Conservation (phyloP, 2,113 vertebrate genomes). For the Corythornis vintsioides region DNA sequence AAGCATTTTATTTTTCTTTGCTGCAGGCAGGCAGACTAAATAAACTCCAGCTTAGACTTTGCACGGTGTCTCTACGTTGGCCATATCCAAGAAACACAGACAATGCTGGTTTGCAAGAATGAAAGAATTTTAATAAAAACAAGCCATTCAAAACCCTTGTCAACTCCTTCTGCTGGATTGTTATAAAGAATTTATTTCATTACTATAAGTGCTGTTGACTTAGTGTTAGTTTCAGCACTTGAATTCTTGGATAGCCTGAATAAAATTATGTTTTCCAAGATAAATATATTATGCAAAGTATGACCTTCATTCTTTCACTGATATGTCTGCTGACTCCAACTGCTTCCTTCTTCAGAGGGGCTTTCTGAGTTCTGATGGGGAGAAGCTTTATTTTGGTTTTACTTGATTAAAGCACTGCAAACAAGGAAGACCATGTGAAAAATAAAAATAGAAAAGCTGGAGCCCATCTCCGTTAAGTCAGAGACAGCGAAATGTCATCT, state of each 20-base stretch:
- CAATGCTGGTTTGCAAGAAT: slow-evolving; percentile 78
- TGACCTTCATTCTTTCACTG: slow-evolving; percentile 73
- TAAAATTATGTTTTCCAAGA: slow-evolving; percentile 74
- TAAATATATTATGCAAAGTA: slow-evolving; percentile 80
- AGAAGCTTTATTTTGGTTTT: not conserved
- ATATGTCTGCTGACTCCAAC: slow-evolving; percentile 58
- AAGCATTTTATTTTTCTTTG: slow-evolving; percentile 81
- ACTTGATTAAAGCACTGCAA: not conserved
- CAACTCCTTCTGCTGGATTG: slow-evolving; percentile 70
- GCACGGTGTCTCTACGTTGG: slow-evolving; percentile 68
- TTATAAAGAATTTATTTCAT: slow-evolving; percentile 81
- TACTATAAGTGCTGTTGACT: slow-evolving; percentile 82
- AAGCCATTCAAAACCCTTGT: slow-evolving; percentile 74
- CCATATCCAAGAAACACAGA: slow-evolving; percentile 87
- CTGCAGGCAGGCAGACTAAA: slow-evolving; percentile 82
- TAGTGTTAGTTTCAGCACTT: slow-evolving; percentile 84
- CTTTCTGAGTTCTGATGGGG: not conserved
- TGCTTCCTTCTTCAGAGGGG: slow-evolving; percentile 33
- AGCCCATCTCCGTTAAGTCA: not conserved
- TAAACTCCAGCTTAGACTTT: slow-evolving; percentile 80
- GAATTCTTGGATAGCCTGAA: slow-evolving; percentile 79
- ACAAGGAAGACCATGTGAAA: not conserved
- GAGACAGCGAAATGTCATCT: not conserved
- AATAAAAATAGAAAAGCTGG: not conserved
- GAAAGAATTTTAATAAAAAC: slow-evolving; percentile 90